Base-by-base conservation (phyloP, 2,113 vertebrate genomes). In the Butorides virescens region DNA sequence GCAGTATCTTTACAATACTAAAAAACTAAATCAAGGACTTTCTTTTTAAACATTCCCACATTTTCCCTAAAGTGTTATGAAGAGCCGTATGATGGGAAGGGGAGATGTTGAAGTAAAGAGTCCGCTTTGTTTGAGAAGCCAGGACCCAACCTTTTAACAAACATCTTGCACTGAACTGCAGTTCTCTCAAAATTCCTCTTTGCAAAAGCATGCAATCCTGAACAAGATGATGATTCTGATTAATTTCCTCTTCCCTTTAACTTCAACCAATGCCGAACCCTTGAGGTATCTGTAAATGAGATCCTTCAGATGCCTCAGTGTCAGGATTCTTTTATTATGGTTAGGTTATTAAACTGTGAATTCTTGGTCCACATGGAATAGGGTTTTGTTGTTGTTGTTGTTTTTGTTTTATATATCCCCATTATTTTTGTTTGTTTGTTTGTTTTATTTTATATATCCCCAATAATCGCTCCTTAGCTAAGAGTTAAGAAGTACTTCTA, bases 1-100 rank as follows among this genome's bases (percentile, higher is more conserved):
- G 99, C 98, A 98, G 99, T 99, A 99, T 99, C 98, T 98, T 99
- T 99, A 99, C 99, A 99, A 98, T 99, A 99, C 99, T 99, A 99
- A 99, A 99, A 99, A 99, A 99, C 99, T 99, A 99, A 99, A 99
- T 99, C 98, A 98, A 99, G 98, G 98, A 98, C 98, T 99, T 99
- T 95, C 96, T 97, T 98, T 99, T 98, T 98, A 97, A 98, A 98
- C 98, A 98, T 98, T 98, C 98, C 98, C 98, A 97, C 97, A 97
- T 97, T 97, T 97, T 97, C 97, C 98, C 97, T 98, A 97, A 98
- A 98, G 98, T 98, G 98, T 98, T 98, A 98, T 97, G 87, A 99
- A 98, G 98, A 98, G 98, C 97, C 97, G 94, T 98, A 98, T 98
- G 98, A 98, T 97, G 92, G 98, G 97, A 98, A 98, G 97, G 98